Evolutionary conservation across 2,888 invertebrate species (phyloP).

Genomic region (Dinocampus coccinellae): DNA sequence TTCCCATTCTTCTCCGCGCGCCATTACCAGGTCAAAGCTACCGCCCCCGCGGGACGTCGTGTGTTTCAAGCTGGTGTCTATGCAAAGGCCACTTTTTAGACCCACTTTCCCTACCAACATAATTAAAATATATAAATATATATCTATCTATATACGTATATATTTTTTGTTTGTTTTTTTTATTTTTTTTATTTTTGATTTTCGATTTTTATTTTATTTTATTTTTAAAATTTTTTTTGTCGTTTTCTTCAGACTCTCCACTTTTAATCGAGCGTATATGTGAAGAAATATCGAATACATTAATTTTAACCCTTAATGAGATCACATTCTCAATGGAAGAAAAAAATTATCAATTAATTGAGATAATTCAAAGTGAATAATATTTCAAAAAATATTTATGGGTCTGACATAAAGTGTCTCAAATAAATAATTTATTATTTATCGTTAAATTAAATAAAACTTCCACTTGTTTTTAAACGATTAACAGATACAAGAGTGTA

Average conservation of each 20-base stretch:
- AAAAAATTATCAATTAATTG: background rate
- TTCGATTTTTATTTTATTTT: slow-evolving; percentile 29
- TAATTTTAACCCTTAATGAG: background rate
- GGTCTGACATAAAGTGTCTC: background rate
- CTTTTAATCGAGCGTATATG: background rate
- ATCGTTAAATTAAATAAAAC: background rate
- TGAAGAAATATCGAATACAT: background rate
- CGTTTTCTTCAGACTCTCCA: background rate
- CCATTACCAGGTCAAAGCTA: slow-evolving; percentile 66
- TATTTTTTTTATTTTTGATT: too few species aligned
- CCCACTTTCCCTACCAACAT: slow-evolving; percentile 48
- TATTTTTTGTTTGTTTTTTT: too few species aligned
- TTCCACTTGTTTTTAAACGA: background rate
- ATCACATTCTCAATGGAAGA: background rate
- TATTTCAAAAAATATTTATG: background rate
- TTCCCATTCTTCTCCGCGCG: slow-evolving; percentile 69
- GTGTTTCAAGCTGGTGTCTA: slow-evolving; percentile 38
- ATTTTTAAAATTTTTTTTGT: too few species aligned
- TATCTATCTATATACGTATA: too few species aligned
- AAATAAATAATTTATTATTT: background rate
- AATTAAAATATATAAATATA: slow-evolving; percentile 19
- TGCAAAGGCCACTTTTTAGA: slow-evolving; percentile 53
- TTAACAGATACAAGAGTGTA: too few species aligned
- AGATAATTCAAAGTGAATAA: background rate
- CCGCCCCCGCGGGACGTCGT: slow-evolving; percentile 67